A percentile compares a stretch with the other conserved stretches of the same genome.
These are phyloP conservation scores for Anoplolepis gracilipes DNA, from an alignment of 1,140 invertebrate genomes.

Conservation along the genomic window DNA sequence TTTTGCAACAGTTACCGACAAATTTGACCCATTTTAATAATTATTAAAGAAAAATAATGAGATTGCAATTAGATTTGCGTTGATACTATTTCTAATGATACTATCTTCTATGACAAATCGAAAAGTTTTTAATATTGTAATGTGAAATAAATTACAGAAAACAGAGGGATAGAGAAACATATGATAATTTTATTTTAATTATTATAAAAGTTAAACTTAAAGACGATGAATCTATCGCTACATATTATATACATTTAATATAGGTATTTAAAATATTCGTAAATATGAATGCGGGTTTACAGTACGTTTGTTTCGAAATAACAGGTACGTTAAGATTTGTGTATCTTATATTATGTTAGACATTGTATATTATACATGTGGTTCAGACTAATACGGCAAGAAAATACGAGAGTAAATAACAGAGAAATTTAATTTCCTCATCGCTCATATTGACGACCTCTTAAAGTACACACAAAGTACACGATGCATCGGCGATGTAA, in stretches of 20 bases:
- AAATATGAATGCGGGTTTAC: neutral
- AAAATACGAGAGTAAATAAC: conserved; percentile 16
- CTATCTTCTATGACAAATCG: too few species aligned
- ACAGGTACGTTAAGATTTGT: neutral
- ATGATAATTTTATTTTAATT: neutral
- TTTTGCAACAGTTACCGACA: too few species aligned
- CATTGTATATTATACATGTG: neutral
- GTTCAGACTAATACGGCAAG: neutral
- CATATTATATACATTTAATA: neutral
- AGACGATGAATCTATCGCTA: neutral
- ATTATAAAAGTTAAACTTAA: neutral
- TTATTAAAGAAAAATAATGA: too few species aligned
- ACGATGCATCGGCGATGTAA: conserved; percentile 9
- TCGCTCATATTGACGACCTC: neutral
- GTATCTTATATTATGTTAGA: neutral
- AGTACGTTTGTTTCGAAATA: neutral
- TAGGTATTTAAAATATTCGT: neutral
- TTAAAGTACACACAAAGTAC: conserved; percentile 54
- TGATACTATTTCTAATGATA: too few species aligned
- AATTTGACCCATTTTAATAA: too few species aligned
- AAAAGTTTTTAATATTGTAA: too few species aligned
- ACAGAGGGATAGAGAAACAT: too few species aligned
- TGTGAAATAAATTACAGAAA: too few species aligned
- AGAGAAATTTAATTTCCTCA: conserved; percentile 19
- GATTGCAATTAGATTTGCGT: too few species aligned